A percentile compares a stretch with the other conserved stretches of the same genome.
These are phyloP conservation scores for Sminthurinus aureus DNA, from an alignment of 2,888 invertebrate genomes.

Conservation along the genomic window DNA sequence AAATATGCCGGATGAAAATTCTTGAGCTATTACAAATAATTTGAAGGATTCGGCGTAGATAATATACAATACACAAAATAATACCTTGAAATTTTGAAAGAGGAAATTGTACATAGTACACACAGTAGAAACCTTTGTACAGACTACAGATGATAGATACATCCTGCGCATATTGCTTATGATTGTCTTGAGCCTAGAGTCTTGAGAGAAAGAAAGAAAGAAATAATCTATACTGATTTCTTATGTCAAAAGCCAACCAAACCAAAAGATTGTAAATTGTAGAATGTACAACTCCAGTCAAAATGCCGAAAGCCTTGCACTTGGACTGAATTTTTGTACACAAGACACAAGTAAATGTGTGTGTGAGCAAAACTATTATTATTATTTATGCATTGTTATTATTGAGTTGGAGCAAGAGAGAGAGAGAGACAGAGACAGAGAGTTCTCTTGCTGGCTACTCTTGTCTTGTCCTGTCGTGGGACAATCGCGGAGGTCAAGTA, in stretches of 20 bases:
- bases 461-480: constrained; percentile 31
- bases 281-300: no score
- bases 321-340: no score
- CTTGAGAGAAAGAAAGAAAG: background rate
- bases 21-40: no score
- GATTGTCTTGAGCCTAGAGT: background rate
- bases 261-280: no score
- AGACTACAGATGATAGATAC: background rate
- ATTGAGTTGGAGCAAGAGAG: background rate
- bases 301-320: no score
- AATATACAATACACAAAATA: no score
- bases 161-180: background rate
- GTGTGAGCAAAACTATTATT: constrained; percentile 33
- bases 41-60: no score
- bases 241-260: no score
- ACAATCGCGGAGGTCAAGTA: constrained; percentile 41
- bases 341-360: background rate
- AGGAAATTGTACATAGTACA: background rate
- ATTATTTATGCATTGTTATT: constrained; percentile 41
- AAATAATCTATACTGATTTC: background rate
- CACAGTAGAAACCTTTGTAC: background rate
- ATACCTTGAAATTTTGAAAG: background rate
- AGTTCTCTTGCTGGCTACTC: background rate
- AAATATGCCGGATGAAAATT: no score
- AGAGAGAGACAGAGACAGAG: no score